These are phyloP conservation scores for Cheilosia grossa DNA, from an alignment of 2,888 invertebrate genomes.

Conservation along the genomic window DNA sequence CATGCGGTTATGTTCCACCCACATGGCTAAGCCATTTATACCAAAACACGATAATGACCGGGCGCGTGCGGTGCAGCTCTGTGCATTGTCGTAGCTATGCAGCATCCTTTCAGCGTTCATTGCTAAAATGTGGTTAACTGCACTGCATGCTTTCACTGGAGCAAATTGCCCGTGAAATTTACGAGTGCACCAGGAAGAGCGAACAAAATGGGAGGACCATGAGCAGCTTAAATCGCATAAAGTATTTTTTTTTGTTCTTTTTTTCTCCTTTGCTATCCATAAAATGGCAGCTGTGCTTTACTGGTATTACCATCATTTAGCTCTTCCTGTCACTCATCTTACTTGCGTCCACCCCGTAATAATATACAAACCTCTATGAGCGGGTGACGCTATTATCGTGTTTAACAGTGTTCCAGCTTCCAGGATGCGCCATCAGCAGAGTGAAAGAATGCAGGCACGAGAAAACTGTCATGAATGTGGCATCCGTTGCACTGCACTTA, in stretches of 20 bases:
- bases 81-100: conserved; percentile 27
- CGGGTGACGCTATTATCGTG: conserved; percentile 58
- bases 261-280: conserved; percentile 46
- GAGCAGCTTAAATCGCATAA: conserved; percentile 62
- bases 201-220: conserved; percentile 62
- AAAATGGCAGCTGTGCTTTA: conserved; percentile 72
- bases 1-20: conserved; percentile 3
- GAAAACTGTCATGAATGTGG: conserved; percentile 40
- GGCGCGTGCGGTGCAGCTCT: conserved; percentile 34
- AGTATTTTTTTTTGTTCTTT: neutral
- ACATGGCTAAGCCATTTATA: neutral
- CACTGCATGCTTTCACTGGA: conserved; percentile 65
- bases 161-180: conserved; percentile 71
- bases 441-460: conserved; percentile 21
- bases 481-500: conserved; percentile 64
- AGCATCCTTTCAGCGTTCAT: conserved; percentile 57
- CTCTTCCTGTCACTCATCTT: conserved; percentile 69
- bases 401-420: conserved; percentile 47
- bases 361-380: conserved; percentile 1
- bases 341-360: conserved; percentile 14
- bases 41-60: conserved; percentile 40
- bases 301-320: conserved; percentile 72
- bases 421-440: conserved; percentile 45
- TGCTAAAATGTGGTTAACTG: conserved; percentile 63
- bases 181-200: conserved; percentile 62